These are phyloP conservation scores for Leucoraja erinaceus DNA, from an alignment of 2,113 vertebrate species.

Conservation along the genomic window DNA sequence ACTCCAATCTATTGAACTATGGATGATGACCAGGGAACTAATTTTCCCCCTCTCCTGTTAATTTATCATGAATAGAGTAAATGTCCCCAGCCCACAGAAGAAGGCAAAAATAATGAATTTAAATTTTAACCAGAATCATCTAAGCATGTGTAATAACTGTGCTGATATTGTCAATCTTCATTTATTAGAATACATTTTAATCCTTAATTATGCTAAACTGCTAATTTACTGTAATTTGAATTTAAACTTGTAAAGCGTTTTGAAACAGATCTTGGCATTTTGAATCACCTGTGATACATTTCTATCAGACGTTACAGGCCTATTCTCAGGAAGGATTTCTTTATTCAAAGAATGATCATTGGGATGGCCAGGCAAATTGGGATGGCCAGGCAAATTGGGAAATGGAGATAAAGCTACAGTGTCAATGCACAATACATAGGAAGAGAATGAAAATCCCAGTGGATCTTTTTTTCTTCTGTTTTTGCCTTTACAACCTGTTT, in stretches of 20 bases:
- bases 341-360: neutral
- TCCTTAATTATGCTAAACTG: neutral
- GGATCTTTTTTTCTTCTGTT: neutral
- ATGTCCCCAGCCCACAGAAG: neutral
- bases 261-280: neutral
- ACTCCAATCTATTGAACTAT: neutral
- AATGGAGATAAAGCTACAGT: neutral
- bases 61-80: neutral
- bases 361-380: neutral
- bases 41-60: neutral
- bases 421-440: neutral
- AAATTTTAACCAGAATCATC: neutral
- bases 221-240: neutral
- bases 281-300: neutral
- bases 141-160: neutral
- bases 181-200: neutral
- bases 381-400: neutral
- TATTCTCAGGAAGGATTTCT: neutral
- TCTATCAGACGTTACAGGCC: neutral
- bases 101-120: neutral
- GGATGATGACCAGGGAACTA: neutral
- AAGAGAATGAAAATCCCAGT: neutral
- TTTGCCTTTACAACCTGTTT: neutral
- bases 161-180: neutral
- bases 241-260: neutral